Conservation (phyloP, 1,140 invertebrate species). For the Caenorhabditis tropicalis region DNA sequence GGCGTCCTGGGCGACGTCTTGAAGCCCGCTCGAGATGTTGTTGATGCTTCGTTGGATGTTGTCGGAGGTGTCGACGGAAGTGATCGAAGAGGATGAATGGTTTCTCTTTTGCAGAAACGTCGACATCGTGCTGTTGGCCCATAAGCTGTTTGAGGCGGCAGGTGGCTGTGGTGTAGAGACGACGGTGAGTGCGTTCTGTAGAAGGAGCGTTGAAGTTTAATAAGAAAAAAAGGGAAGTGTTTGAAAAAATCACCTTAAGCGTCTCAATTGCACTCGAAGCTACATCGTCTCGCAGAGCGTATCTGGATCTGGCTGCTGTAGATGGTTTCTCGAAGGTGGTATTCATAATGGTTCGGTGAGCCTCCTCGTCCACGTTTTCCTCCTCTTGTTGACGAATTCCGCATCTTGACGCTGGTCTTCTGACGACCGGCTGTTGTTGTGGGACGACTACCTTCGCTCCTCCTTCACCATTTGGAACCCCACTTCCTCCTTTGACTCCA, state of each 20-base stretch:
- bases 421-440: background rate
- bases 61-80: constrained; percentile 56
- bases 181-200: too few relatives aligned
- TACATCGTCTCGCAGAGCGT: constrained; percentile 24
- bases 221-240: too few relatives aligned
- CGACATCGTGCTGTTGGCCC: background rate
- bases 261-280: background rate
- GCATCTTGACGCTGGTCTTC: background rate
- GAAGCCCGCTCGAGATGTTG: constrained; percentile 12
- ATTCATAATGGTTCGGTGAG: background rate
- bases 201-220: background rate
- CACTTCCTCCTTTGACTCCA: constrained; percentile 76
- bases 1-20: constrained; percentile 49
- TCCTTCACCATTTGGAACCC: constrained; percentile 59
- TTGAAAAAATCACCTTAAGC: too few relatives aligned
- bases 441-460: constrained; percentile 51
- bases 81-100: constrained; percentile 52
- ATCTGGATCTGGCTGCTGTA: background rate
- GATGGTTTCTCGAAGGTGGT: background rate
- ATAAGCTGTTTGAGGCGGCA: background rate
- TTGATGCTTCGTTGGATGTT: constrained; percentile 53
- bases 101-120: constrained; percentile 31
- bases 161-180: background rate
- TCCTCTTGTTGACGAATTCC: background rate
- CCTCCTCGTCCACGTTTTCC: background rate